Evolutionary conservation across 2,113 vertebrate species (phyloP), one percentile per base, ranked within the genome.

Genomic region (Bubo bubo): DNA sequence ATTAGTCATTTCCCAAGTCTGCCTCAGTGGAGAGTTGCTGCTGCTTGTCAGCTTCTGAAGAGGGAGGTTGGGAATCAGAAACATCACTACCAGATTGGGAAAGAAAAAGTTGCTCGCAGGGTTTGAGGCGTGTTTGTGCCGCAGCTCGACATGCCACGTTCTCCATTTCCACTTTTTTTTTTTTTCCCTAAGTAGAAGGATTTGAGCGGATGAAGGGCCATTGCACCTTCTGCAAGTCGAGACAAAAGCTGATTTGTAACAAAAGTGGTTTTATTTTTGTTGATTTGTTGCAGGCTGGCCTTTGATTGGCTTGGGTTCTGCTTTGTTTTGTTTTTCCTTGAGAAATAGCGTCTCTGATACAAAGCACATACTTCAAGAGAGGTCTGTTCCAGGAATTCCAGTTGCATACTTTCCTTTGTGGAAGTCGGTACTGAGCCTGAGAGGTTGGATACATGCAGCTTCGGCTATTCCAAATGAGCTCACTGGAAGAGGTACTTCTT

Each of bases 1-100:
- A 97, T 97, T 95, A 97, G 89, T 94, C 94, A 96, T 95, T 97
- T 97, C 97, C 96, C 94, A 95, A 94, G 77, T 58, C 93, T 50
- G 94, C 77, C 86, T 68, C 77, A 10, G 80, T 6, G 8, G 60
- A 73, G 91, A 87, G 94, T 6, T 58, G 84, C 94, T 93, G 84
- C 58, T 76, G 58, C 91, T 82, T 70, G 84, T 72, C 95, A 88
- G 93, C 83, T 79, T 75, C 89, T 34, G 43, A 39, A 27, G 50
- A 50, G 79, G 73, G 56, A 81, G 83, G 76, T 0, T 49, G 92
- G 79, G 75, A 92, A 45, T 73, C 68, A 67, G 50, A 93, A 93
- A 58, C 76, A 67, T 56, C 68, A 2, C 75, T 27, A 7, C 43
- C 43, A 59, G 56, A 35, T 1, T 35, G 68, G 45, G 52, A 39